Conservation (phyloP, 2,888 invertebrate species). For the Labia minor region DNA sequence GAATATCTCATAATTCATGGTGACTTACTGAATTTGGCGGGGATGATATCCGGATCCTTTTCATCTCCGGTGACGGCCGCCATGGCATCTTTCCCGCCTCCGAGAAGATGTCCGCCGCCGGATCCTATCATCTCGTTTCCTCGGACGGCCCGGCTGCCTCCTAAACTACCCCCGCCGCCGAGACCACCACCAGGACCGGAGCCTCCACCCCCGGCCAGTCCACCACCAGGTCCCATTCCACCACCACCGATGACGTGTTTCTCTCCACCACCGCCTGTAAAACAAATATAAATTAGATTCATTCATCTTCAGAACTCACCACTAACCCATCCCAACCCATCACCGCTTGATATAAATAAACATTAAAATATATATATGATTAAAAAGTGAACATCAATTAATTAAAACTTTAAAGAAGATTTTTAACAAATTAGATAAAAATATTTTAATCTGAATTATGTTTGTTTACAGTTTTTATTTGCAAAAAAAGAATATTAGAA, state of each 20-base stretch:
- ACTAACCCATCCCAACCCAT: no score
- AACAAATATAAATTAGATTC: not conserved
- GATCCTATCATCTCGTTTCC: not conserved
- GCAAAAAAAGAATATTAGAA: no score
- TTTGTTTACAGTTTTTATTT: no score
- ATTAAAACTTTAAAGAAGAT: no score
- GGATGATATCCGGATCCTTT: constrained; percentile 62
- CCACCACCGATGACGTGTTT: constrained; percentile 21
- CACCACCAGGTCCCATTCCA: constrained; percentile 32
- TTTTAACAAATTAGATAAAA: no score
- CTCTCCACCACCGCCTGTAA: constrained; percentile 26
- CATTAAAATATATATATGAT: no score
- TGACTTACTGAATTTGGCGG: constrained; percentile 57
- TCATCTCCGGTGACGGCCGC: constrained; percentile 41
- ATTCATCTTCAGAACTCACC: no score
- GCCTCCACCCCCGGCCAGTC: constrained; percentile 20
- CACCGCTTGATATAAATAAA: no score
- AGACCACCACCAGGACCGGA: constrained; percentile 16
- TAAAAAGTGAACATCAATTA: no score
- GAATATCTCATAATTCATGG: no score
- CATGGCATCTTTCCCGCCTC: constrained; percentile 23
- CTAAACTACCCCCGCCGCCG: constrained; percentile 14
- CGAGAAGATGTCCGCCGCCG: constrained; percentile 14
- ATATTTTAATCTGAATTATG: no score
- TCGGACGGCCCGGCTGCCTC: not conserved